Percentiles rank a stretch among this genome's conserved stretches.
These are phyloP conservation scores for Melipona quadrifasciata DNA, from an alignment of 1,140 invertebrate species.

Conservation along the genomic window DNA sequence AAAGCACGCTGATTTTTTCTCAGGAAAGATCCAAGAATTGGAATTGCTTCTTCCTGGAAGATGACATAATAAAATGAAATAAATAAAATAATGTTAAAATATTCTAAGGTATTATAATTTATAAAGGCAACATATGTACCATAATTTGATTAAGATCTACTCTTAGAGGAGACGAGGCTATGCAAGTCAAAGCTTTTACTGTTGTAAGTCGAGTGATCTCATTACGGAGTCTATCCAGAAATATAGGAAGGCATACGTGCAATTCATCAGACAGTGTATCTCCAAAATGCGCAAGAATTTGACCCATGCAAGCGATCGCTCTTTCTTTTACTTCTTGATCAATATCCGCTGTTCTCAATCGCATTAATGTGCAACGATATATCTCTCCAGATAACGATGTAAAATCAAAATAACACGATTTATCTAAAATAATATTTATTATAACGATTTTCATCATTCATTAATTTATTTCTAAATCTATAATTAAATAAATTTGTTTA, in stretches of 20 bases:
- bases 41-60: constrained; percentile 91
- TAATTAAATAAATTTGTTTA: constrained; percentile 64
- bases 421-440: constrained; percentile 69
- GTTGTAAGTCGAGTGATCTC: constrained; percentile 98
- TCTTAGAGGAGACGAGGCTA: constrained; percentile 93
- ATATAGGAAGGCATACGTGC: constrained; percentile 93
- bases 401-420: constrained; percentile 88
- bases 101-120: not conserved
- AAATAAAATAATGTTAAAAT: constrained; percentile 10
- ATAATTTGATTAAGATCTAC: constrained; percentile 94
- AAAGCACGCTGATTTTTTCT: constrained; percentile 98
- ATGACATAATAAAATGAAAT: constrained; percentile 16
- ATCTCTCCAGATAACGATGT: constrained; percentile 90
- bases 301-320: constrained; percentile 98
- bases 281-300: constrained; percentile 95
- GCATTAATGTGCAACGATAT: constrained; percentile 92
- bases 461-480: not conserved
- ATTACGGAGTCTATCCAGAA: constrained; percentile 96
- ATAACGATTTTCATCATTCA: not conserved
- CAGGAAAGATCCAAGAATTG: constrained; percentile 95
- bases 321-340: constrained; percentile 99
- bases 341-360: constrained; percentile 96
- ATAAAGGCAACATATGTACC: constrained; percentile 77
- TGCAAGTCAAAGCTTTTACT: constrained; percentile 97
- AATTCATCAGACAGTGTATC: constrained; percentile 90